Conservation (phyloP, 1,140 invertebrate species). For the Marisa cornuarietis region DNA sequence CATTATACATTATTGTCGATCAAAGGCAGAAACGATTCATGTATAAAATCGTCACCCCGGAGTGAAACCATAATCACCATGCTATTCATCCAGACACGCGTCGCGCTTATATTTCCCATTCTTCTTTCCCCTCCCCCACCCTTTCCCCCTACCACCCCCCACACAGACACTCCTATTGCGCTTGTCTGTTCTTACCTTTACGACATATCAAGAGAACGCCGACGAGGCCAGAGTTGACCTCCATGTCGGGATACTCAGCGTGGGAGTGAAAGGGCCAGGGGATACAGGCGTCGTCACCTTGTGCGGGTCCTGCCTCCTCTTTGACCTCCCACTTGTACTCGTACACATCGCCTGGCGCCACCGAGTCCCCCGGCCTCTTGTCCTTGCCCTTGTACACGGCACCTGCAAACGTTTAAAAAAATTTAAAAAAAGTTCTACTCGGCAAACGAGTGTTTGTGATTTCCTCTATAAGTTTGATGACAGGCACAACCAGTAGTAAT, state of each 20-base stretch:
- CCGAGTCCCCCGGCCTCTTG: slow-evolving; percentile 41
- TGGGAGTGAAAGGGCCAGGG: slow-evolving; percentile 56
- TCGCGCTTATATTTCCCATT: too few species aligned
- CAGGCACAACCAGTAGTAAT: too few species aligned
- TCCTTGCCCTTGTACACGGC: slow-evolving; percentile 49
- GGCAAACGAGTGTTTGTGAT: neutral
- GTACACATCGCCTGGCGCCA: slow-evolving; percentile 38
- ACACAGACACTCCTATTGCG: too few species aligned
- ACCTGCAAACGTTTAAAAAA: slow-evolving; percentile 24
- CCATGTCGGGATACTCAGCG: slow-evolving; percentile 38
- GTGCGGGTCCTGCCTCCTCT: slow-evolving; percentile 39
- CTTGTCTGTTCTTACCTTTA: too few species aligned
- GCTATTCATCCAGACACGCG: too few species aligned
- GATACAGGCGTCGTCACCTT: slow-evolving; percentile 44
- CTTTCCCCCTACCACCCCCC: too few species aligned
- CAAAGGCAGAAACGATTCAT: too few species aligned
- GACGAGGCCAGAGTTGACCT: slow-evolving; percentile 46
- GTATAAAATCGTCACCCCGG: too few species aligned
- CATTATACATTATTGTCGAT: too few species aligned
- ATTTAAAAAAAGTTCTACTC: neutral
- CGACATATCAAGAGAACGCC: slow-evolving; percentile 43
- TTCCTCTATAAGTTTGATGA: too few species aligned
- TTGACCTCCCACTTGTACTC: slow-evolving; percentile 43
- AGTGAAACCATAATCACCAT: too few species aligned
- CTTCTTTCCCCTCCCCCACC: too few species aligned